Evolutionary conservation across 92 coral and sea anemone species (phyloP).

Genomic region (Siderastrea siderea): DNA sequence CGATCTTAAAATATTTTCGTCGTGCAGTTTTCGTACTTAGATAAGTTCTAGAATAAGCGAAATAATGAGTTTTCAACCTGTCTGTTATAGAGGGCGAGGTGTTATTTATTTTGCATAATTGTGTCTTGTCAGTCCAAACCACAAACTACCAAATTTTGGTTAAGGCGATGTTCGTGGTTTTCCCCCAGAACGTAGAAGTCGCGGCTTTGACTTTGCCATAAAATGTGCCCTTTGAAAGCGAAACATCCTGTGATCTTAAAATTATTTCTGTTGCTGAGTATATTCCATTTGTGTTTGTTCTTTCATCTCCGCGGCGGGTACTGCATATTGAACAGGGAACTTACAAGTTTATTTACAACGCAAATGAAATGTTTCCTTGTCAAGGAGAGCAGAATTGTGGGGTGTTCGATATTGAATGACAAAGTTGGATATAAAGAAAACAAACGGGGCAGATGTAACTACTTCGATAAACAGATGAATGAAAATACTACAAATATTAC

Average conservation of each 20-base stretch:
- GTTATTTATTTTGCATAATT: slow-evolving; percentile 7
- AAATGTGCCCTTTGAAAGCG: not conserved
- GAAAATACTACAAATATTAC: not conserved
- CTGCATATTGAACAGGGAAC: not conserved
- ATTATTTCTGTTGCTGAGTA: not conserved
- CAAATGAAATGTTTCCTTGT: not conserved
- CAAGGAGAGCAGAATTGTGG: slow-evolving; percentile 11
- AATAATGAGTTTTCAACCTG: slow-evolving; percentile 5
- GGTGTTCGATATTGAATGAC: not conserved
- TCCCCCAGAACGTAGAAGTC: not conserved
- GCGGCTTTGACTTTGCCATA: not conserved
- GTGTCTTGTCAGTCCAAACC: slow-evolving; percentile 1
- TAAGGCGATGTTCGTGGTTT: not conserved
- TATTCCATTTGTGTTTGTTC: not conserved
- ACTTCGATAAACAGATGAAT: slow-evolving; percentile 4
- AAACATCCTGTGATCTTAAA: not conserved
- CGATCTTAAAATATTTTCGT: too few relatives aligned
- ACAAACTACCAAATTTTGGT: slow-evolving; percentile 11
- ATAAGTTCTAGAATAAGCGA: not conserved
- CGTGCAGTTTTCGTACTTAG: not conserved
- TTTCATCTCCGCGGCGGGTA: slow-evolving; percentile 9
- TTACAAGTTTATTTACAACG: not conserved
- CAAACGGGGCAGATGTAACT: slow-evolving; percentile 20
- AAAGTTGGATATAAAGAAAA: slow-evolving; percentile 1
- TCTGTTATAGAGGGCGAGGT: not conserved